Percentiles rank a stretch among this genome's conserved stretches.
Conservation (phyloP, 2,113 vertebrate genomes). For the Myrmophylax atrothorax region DNA sequence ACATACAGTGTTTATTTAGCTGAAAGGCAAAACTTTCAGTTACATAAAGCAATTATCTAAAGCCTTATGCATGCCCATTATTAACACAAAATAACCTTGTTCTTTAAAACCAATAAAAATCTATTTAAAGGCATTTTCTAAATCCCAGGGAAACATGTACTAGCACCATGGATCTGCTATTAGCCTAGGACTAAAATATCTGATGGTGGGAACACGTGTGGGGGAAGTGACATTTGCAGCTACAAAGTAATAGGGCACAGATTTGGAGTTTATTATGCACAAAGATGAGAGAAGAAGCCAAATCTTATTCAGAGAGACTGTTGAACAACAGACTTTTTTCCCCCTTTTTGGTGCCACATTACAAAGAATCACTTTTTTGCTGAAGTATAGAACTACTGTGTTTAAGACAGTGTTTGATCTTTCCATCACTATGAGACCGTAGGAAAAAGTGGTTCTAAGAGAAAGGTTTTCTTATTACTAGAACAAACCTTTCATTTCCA, state of each 20-base stretch:
- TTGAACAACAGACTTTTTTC: neutral
- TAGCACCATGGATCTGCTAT: constrained; percentile 45
- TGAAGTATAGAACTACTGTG: constrained; percentile 34
- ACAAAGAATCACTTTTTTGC: constrained; percentile 47
- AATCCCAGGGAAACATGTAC: constrained; percentile 64
- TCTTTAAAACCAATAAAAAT: constrained; percentile 80
- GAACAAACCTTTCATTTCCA: constrained; percentile 42
- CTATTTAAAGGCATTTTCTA: constrained; percentile 77
- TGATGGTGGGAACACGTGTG: constrained; percentile 35
- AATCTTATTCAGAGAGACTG: constrained; percentile 11
- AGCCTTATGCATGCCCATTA: constrained; percentile 76
- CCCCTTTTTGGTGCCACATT: constrained; percentile 16
- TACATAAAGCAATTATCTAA: constrained; percentile 83
- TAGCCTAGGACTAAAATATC: constrained; percentile 43
- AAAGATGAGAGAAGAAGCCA: constrained; percentile 28
- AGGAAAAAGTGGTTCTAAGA: constrained; percentile 13
- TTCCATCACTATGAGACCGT: constrained; percentile 48
- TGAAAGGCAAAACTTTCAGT: constrained; percentile 77
- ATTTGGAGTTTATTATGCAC: constrained; percentile 17
- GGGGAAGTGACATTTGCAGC: constrained; percentile 17
- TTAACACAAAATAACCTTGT: constrained; percentile 82
- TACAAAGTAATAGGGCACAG: constrained; percentile 45
- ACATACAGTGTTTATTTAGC: constrained; percentile 80
- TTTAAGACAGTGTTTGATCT: constrained; percentile 62
- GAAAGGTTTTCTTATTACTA: constrained; percentile 59